Evolutionary conservation across 2,888 invertebrate genomes (phyloP).

Genomic region (Callinectes sapidus): DNA sequence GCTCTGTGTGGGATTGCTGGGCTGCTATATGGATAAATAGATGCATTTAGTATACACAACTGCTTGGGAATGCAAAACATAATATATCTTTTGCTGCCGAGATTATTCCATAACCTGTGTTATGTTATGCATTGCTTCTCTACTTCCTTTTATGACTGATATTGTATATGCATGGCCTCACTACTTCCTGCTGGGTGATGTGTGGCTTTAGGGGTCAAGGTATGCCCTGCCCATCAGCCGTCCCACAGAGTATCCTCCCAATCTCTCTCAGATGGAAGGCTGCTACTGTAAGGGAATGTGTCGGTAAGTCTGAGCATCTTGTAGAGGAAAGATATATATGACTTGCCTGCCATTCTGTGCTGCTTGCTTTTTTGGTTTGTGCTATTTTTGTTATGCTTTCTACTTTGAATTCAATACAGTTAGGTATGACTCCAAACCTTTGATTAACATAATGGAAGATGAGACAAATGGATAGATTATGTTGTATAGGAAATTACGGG

Average conservation of each 20-base stretch:
- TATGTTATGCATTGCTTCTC: neutral
- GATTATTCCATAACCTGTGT: neutral
- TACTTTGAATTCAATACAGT: neutral
- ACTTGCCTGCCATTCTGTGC: neutral
- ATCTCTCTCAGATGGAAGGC: neutral
- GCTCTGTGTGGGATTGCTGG: too few species aligned
- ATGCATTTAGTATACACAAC: too few species aligned
- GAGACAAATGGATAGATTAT: too few species aligned
- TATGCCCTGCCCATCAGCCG: neutral
- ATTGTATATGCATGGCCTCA: neutral
- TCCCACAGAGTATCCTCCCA: neutral
- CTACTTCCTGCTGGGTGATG: neutral
- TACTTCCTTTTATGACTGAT: neutral
- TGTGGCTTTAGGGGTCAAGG: neutral
- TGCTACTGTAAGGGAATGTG: slow-evolving; percentile 27
- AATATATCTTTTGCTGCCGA: too few species aligned
- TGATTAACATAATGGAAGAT: too few species aligned
- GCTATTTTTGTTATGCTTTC: neutral
- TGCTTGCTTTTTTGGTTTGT: too few species aligned
- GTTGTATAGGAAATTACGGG: too few species aligned
- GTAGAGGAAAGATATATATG: neutral
- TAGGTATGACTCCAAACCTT: too few species aligned
- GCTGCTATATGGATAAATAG: too few species aligned
- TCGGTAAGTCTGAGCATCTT: slow-evolving; percentile 16
- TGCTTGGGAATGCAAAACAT: too few species aligned